phyloP scores from a whole-genome alignment of 2,797 vertebrate genomes.

The Selene dorsalis region DNA sequence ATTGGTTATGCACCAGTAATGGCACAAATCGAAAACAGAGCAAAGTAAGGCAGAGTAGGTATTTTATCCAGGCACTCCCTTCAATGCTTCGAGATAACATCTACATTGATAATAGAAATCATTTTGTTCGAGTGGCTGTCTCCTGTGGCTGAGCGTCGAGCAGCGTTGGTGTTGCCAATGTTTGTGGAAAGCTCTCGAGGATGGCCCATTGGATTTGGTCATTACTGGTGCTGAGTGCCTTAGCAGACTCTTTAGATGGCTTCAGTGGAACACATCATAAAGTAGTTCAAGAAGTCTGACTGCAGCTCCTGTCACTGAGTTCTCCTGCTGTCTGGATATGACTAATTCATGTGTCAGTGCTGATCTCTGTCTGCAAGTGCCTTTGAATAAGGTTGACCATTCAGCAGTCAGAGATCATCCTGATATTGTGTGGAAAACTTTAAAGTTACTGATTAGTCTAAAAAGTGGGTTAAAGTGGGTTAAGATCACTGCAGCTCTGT shows the following conservation, averaged over 20 bases:
- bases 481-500: neutral
- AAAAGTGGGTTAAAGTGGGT: constrained; percentile 2
- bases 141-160: constrained; percentile 20
- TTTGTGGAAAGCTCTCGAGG: constrained; percentile 61
- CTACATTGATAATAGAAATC: neutral
- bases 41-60: neutral
- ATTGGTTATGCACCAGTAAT: too few species aligned
- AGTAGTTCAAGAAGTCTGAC: constrained; percentile 18
- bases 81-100: neutral
- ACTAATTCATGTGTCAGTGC: constrained; percentile 22
- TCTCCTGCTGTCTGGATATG: constrained; percentile 44
- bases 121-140: neutral
- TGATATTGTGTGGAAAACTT: neutral
- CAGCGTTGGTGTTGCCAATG: constrained; percentile 24
- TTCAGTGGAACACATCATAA: constrained; percentile 44
- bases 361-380: constrained; percentile 14
- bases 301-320: neutral
- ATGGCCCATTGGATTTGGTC: constrained; percentile 46
- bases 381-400: neutral
- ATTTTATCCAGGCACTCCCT: neutral
- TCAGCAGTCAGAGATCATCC: neutral
- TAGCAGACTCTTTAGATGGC: constrained; percentile 65
- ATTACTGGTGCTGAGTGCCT: constrained; percentile 70
- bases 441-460: neutral
- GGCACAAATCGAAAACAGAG: neutral